Evolutionary conservation across 2,888 invertebrate species (phyloP).

Genomic region (Seira sanloemensis): DNA sequence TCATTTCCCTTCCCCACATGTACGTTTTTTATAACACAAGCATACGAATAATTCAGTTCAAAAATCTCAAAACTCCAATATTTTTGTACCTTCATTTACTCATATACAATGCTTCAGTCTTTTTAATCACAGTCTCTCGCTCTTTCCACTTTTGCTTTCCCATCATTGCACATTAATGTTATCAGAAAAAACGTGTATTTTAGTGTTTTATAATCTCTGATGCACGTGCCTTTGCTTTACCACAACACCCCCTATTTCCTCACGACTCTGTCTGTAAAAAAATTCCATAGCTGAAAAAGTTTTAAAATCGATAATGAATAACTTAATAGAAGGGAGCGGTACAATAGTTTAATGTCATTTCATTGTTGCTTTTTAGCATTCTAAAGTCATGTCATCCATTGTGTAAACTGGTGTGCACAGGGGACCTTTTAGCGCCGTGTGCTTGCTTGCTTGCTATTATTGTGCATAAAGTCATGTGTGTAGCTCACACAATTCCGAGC

Average conservation of each 20-base stretch:
- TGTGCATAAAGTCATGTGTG: too few species aligned
- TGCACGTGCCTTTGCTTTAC: conserved; percentile 57
- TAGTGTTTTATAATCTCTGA: conserved; percentile 52
- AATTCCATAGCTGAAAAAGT: background rate
- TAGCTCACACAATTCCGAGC: too few species aligned
- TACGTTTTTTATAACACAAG: too few species aligned
- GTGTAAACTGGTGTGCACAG: too few species aligned
- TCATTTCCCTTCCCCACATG: too few species aligned
- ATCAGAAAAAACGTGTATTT: conserved; percentile 24
- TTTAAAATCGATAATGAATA: conserved; percentile 42
- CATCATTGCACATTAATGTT: conserved; percentile 32
- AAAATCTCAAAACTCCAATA: background rate
- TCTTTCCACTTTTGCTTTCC: conserved; percentile 22
- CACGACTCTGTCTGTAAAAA: background rate
- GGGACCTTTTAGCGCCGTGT: too few species aligned
- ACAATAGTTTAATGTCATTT: background rate
- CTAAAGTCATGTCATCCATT: too few species aligned
- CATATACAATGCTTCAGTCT: too few species aligned
- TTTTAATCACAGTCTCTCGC: background rate
- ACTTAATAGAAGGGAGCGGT: conserved; percentile 32
- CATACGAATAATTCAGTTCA: too few species aligned
- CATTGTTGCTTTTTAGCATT: too few species aligned
- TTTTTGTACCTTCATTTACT: background rate
- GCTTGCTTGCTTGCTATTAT: too few species aligned
- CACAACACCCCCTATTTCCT: conserved; percentile 43